Evolutionary conservation across 2,888 invertebrate species (phyloP).

Genomic region (Cheilosia variabilis): DNA sequence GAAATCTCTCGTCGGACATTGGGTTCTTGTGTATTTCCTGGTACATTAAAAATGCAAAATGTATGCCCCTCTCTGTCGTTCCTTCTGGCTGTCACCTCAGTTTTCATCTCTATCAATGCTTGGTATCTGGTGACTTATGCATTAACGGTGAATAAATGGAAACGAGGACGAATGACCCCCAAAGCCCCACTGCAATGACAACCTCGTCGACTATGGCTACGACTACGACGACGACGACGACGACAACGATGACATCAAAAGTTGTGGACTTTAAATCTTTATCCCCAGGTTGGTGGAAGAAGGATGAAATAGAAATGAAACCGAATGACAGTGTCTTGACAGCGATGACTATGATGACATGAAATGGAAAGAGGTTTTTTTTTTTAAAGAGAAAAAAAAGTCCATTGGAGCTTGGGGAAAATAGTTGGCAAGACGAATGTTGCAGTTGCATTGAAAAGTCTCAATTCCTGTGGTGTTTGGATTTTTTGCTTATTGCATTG

Average conservation of each 20-base stretch:
- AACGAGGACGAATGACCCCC: conserved; percentile 73
- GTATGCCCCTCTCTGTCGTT: conserved; percentile 49
- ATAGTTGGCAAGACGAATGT: neutral
- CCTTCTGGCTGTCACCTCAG: neutral
- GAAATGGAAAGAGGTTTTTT: neutral
- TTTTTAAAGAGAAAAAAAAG: too few species aligned
- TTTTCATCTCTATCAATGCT: conserved; percentile 14
- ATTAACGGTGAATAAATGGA: conserved; percentile 64
- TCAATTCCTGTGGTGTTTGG: conserved; percentile 35
- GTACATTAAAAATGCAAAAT: conserved; percentile 74
- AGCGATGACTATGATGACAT: conserved; percentile 3
- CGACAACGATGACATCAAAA: conserved; percentile 57
- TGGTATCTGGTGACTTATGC: conserved; percentile 52
- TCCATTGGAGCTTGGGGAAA: neutral
- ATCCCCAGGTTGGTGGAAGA: conserved; percentile 46
- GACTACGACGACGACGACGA: conserved; percentile 8
- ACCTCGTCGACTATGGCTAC: conserved; percentile 11
- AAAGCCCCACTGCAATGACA: conserved; percentile 71
- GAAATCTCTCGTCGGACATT: conserved; percentile 66
- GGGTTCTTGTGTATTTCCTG: conserved; percentile 67
- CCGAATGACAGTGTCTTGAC: conserved; percentile 32
- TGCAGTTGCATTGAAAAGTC: conserved; percentile 33
- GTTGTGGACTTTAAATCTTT: conserved; percentile 60
- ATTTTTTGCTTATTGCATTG: conserved; percentile 44
- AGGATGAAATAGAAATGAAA: conserved; percentile 67